Base-by-base conservation (phyloP, 2,113 vertebrate species). In the Sterrhoptilus dennistouni region DNA sequence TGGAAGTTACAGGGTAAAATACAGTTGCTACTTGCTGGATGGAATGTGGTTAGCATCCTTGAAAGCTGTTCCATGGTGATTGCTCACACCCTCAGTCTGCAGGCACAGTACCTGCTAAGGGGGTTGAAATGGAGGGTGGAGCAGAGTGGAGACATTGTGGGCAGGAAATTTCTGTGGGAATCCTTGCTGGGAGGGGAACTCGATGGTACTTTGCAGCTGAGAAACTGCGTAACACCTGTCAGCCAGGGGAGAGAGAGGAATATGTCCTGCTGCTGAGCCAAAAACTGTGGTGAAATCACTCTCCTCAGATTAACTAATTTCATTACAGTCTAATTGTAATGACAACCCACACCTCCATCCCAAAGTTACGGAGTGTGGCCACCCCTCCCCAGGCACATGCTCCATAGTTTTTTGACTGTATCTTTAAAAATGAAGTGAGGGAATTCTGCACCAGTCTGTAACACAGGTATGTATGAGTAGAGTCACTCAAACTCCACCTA, bases 81-180 rank as follows among this genome's bases (percentile, higher is more conserved):
- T 49, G 9, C 42, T 85, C 50, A 29, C 42, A 38, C 38, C 38
- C 38, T 38, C 38, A 38, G 38, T 38, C 38, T 38, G 38, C 38
- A 38, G 38, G 38, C 38, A 40, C 29, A 65, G 50, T 24, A n/a
- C 20, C 24, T 65, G 12, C 15, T 10, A 4, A 57, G 24, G 20
- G 18, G 7, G 9, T 8, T 56, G 59, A 50, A 65, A 14, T 1
- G 1, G n/a, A 45, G 22, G 22, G 17, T 27, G 40, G 47, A 45
- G 13, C 2, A 0, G 47, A 52, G 8, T 7, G 38, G 27, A 38
- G 59, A 64, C 12, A 15, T n/a, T 0, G 0, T 0, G 0, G 28
- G n/a, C 69, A 45, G 40, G 68, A 47, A 23, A 47, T 47, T 14
- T 47, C 40, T 33, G 38, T 9, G 29, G 82, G 10, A 64, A 47